Percentiles rank a stretch among this genome's conserved stretches.
These are phyloP conservation scores for Oncorhynchus keta DNA, from an alignment of 2,113 vertebrate genomes.

Conservation along the genomic window DNA sequence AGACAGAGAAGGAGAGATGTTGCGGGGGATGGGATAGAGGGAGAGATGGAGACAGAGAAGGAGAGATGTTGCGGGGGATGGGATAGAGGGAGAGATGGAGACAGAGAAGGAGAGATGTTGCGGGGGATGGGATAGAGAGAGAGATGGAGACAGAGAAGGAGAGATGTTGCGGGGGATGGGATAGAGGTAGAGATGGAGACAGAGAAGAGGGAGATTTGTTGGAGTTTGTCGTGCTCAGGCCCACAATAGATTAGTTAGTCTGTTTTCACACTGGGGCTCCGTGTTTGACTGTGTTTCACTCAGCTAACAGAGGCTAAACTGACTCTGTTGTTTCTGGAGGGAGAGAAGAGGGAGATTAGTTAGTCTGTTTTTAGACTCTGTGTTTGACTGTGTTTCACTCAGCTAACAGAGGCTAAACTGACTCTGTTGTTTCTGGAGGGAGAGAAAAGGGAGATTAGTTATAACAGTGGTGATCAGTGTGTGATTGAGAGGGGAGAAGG, in stretches of 20 bases:
- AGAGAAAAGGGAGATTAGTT: not conserved
- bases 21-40: no score
- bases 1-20: no score
- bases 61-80: no score
- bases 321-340: not conserved
- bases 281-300: not conserved
- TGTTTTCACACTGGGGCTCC: not conserved
- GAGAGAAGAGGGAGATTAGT: not conserved
- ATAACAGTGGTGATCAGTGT: not conserved
- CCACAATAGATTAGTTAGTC: not conserved
- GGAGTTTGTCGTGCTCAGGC: not conserved
- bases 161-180: conserved; percentile 23
- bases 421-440: not conserved
- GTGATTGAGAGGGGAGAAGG: conserved; percentile 4
- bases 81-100: not conserved
- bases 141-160: conserved; percentile 1
- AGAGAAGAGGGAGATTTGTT: not conserved
- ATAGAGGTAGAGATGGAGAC: not conserved
- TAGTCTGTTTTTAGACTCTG: not conserved
- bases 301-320: not conserved
- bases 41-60: conserved; percentile 8
- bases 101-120: no score
- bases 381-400: not conserved
- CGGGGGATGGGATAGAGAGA: no score
- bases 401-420: not conserved